Conservation (phyloP, 1,140 invertebrate species). For the Lepidurus couesii region DNA sequence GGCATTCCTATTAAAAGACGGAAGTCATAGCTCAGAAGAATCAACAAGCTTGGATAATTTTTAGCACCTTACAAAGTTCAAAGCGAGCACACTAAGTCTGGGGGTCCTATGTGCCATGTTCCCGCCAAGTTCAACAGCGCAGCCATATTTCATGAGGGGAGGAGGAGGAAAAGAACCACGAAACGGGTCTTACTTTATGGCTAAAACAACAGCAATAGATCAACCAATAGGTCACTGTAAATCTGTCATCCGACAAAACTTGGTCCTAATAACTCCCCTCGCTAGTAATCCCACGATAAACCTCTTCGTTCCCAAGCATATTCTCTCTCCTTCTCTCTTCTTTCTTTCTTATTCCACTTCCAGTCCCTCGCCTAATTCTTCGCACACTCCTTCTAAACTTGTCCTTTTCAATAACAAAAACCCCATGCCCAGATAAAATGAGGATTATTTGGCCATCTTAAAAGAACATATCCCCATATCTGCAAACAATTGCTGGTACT, state of each 20-base stretch:
- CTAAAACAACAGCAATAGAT: constrained; percentile 18
- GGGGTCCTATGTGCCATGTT: constrained; percentile 5
- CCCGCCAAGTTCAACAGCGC: constrained; percentile 12
- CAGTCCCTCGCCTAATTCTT: too few species aligned
- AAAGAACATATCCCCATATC: too few species aligned
- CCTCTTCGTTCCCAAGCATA: neutral
- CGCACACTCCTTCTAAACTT: too few species aligned
- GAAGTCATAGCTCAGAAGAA: constrained; percentile 22
- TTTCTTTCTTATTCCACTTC: too few species aligned
- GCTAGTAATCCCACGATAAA: neutral
- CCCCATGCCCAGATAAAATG: too few species aligned
- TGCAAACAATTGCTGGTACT: too few species aligned
- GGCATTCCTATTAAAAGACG: constrained; percentile 6
- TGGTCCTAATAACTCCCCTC: constrained; percentile 4
- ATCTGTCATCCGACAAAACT: constrained; percentile 14
- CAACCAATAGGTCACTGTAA: constrained; percentile 12
- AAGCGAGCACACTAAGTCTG: neutral
- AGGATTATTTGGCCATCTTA: too few species aligned
- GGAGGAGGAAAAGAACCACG: neutral
- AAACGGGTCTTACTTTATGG: constrained; percentile 1
- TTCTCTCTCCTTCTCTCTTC: neutral
- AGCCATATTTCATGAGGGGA: constrained; percentile 3
- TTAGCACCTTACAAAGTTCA: constrained; percentile 10
- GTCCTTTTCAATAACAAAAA: too few species aligned
- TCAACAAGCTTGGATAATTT: constrained; percentile 19